Evolutionary conservation across 2,888 invertebrate genomes (phyloP), one percentile per base, ranked within the genome.

Genomic region (Argyra leucocephala): DNA sequence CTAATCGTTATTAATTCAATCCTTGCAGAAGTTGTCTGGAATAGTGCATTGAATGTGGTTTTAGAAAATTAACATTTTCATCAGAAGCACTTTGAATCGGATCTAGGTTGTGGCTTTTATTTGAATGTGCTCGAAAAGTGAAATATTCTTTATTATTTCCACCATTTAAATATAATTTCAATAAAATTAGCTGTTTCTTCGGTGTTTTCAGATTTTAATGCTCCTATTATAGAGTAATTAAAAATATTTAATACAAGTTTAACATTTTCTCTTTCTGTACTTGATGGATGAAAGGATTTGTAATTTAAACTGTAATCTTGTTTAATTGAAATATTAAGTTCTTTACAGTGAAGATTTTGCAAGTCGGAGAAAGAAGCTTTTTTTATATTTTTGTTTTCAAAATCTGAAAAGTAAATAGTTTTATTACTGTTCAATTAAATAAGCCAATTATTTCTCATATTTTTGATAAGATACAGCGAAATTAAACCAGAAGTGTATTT

Each of bases 391-490:
- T 18, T 5, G 15, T 5, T 58, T 10, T 21, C 22, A 58, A 58
- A 58, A 58, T 58, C 15, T 22, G 58, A 10, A 22, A 21, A 58
- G 6, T 58, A 21, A 3, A 58, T 21, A 7, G 58, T 58, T 22
- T 58, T 58, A 21, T 10, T 22, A 22, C 5, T 9, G 21, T 21
- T 21, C 21, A 58, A 58, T 21, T 58, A 3, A 58, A 21, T 58
- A 3, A 58, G 4, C 58, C 58, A 21, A 58, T 58, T 58, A 58
- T 58, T 58, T 58, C 21, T 58, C 7, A 58, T 58, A 58, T 58
- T 58, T 58, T 58, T 58, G 3, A 58, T 10, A 4, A 58, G 3
- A 22, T 58, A 3, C 3, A 58, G 21, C 21, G 21, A 22, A 22
- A 22, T 58, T 5, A 22, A 58, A 58, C 21, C 7, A 22, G 3